These are phyloP conservation scores for Herminia tarsipennalis DNA, from an alignment of 2,888 invertebrate species.

Conservation along the genomic window DNA sequence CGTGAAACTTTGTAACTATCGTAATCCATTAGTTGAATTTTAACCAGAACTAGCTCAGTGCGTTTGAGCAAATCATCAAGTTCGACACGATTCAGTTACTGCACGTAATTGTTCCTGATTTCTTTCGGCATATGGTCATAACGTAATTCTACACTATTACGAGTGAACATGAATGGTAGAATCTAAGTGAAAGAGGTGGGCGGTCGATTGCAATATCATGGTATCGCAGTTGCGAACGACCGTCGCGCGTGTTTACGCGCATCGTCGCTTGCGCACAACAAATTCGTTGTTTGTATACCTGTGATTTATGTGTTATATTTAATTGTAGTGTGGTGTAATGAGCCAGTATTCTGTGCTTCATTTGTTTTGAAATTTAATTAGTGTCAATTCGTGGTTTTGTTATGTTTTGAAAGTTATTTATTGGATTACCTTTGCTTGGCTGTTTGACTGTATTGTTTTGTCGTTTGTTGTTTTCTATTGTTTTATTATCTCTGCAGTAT, in stretches of 20 bases:
- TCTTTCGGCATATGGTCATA: background rate
- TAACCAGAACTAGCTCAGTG: too few relatives aligned
- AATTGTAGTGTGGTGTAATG: slow-evolving; percentile 1
- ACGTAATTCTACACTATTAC: slow-evolving; percentile 12
- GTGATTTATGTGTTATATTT: slow-evolving; percentile 36
- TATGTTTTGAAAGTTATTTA: too few relatives aligned
- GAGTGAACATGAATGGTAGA: slow-evolving; percentile 34
- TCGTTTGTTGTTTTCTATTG: background rate
- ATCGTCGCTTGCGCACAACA: slow-evolving; percentile 47
- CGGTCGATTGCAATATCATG: slow-evolving; percentile 46
- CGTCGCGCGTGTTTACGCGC: slow-evolving; percentile 70
- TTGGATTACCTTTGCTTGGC: too few relatives aligned
- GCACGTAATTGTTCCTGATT: background rate
- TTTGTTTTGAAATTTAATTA: background rate
- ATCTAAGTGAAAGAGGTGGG: slow-evolving; percentile 76
- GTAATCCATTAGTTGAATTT: too few relatives aligned
- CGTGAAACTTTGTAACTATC: too few relatives aligned
- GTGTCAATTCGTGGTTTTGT: slow-evolving; percentile 1
- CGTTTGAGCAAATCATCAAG: background rate
- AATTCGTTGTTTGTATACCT: slow-evolving; percentile 33
- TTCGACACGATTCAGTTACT: background rate
- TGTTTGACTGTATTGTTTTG: background rate
- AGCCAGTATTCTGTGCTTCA: slow-evolving; percentile 3
- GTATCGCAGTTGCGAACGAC: slow-evolving; percentile 64
- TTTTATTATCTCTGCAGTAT: too few relatives aligned